These are phyloP conservation scores for Tinamus guttatus DNA, from an alignment of 2,113 vertebrate genomes.

Conservation along the genomic window DNA sequence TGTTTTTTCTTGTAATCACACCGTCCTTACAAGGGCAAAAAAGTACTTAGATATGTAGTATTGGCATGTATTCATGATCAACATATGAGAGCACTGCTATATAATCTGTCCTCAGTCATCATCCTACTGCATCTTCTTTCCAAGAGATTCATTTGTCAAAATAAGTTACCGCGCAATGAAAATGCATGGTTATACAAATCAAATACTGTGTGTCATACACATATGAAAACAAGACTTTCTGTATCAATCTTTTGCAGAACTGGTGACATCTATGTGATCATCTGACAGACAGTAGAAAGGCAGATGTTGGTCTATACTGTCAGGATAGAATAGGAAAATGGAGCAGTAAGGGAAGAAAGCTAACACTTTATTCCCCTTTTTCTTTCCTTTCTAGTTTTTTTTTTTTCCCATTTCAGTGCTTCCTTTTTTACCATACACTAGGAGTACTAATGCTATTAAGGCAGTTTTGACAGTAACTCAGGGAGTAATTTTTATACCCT, in stretches of 20 bases:
- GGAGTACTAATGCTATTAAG: background rate
- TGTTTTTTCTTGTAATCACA: background rate
- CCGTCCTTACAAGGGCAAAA: background rate
- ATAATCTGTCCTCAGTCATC: background rate
- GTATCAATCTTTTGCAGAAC: background rate
- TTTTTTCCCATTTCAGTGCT: background rate
- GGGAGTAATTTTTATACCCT: background rate
- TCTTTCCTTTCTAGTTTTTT: background rate
- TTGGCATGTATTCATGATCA: background rate
- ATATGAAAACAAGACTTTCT: background rate
- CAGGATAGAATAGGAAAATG: background rate
- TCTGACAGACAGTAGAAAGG: background rate
- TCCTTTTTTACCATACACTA: background rate
- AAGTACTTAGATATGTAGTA: background rate
- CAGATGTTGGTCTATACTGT: fast-evolving
- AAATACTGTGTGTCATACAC: background rate
- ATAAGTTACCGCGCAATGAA: background rate
- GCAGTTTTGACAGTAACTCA: background rate
- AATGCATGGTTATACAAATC: background rate
- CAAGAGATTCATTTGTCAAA: background rate
- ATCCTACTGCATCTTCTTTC: background rate
- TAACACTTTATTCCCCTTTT: background rate
- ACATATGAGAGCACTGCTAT: background rate
- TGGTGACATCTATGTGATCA: background rate
- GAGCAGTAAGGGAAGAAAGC: background rate